Conservation (phyloP, 2,113 vertebrate genomes). For the Pedionomus torquatus region DNA sequence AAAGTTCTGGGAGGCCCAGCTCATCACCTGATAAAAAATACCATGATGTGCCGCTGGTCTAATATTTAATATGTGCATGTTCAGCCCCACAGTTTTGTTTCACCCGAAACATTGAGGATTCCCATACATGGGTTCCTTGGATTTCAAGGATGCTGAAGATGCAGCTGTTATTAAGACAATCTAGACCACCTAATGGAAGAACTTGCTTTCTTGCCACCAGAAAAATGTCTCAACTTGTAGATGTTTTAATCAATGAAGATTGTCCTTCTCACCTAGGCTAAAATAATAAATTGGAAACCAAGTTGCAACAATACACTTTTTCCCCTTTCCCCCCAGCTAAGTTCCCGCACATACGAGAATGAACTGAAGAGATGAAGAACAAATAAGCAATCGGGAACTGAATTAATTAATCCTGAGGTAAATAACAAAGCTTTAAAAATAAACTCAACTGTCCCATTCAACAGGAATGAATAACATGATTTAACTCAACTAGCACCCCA, state of each 20-base stretch:
- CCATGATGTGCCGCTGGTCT: background rate
- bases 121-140: background rate
- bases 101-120: background rate
- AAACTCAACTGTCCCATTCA: background rate
- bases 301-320: background rate
- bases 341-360: background rate
- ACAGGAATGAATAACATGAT: background rate
- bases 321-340: background rate
- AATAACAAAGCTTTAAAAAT: background rate
- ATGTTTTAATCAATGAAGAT: slow-evolving; percentile 14
- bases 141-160: background rate
- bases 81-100: background rate
- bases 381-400: background rate
- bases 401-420: background rate
- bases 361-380: background rate
- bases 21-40: background rate
- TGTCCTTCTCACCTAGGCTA: background rate
- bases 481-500: slow-evolving; percentile 20
- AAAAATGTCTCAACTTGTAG: background rate
- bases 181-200: background rate
- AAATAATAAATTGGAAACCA: slow-evolving; percentile 44
- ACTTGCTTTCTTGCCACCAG: background rate
- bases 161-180: background rate
- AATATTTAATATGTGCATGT: background rate
- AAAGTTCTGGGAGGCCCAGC: background rate